A percentile compares a stretch with the other conserved stretches of the same genome.
Conservation (phyloP, 2,888 invertebrate species). For the Caenorhabditis sp. region DNA sequence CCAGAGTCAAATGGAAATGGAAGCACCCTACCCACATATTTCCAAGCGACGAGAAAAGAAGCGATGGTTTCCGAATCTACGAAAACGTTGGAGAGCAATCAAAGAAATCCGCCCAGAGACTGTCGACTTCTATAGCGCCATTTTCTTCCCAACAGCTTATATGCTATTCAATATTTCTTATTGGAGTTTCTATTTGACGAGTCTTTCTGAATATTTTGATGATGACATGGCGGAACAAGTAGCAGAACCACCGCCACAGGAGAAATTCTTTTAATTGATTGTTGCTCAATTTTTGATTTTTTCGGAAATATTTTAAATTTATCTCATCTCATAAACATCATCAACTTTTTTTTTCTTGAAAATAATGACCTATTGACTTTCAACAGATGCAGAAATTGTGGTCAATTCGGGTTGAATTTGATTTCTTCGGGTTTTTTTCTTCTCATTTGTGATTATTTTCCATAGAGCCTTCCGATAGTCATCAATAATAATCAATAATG, state of each 20-base stretch:
- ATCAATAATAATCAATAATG: slow-evolving; percentile 20
- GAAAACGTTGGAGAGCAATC: slow-evolving; percentile 44
- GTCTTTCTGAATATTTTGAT: slow-evolving; percentile 55
- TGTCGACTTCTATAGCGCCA: slow-evolving; percentile 70
- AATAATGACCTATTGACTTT: too few species aligned
- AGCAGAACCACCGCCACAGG: background rate
- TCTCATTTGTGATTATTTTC: background rate
- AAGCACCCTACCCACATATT: slow-evolving; percentile 32
- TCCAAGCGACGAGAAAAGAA: slow-evolving; percentile 31
- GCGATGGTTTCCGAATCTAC: slow-evolving; percentile 36
- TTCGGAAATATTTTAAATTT: background rate
- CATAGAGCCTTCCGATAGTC: background rate
- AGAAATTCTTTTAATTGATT: background rate
- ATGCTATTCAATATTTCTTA: slow-evolving; percentile 69
- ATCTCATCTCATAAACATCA: background rate
- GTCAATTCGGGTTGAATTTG: background rate
- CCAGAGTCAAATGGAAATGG: slow-evolving; percentile 28
- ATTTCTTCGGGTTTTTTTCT: background rate
- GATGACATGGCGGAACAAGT: slow-evolving; percentile 36
- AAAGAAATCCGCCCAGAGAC: slow-evolving; percentile 59
- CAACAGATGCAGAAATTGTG: too few species aligned
- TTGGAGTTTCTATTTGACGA: slow-evolving; percentile 69
- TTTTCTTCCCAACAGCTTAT: slow-evolving; percentile 68
- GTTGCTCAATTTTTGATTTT: background rate
- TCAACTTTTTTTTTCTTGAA: background rate